Percentiles rank a stretch among this genome's conserved stretches.
Evolutionary conservation across 2,113 vertebrate species (phyloP).

Genomic region (Nibea albiflora): DNA sequence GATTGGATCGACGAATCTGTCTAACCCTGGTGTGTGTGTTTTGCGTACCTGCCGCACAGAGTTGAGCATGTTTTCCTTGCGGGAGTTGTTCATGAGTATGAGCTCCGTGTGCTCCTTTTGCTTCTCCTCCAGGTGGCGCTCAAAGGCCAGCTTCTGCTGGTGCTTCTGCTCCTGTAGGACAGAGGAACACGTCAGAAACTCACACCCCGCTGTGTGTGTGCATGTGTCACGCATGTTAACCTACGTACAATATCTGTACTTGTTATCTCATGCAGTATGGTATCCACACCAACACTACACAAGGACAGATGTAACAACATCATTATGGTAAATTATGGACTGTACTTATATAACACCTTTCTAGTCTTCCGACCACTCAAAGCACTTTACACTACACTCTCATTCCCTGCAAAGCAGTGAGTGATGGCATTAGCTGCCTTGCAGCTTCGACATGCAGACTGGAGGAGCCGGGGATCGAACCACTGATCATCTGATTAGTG

Average conservation of each 20-base stretch:
- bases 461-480: no score
- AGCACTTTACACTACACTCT: no score
- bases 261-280: neutral
- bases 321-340: neutral
- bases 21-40: no score
- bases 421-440: no score
- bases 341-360: no score
- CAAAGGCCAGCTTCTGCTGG: slow-evolving; percentile 92
- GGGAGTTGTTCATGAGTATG: slow-evolving; percentile 84
- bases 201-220: neutral
- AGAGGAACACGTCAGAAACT: neutral
- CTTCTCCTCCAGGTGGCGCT: slow-evolving; percentile 86
- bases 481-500: no score
- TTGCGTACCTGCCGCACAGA: slow-evolving; percentile 88
- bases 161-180: slow-evolving; percentile 88
- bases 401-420: no score
- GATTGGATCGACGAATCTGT: neutral
- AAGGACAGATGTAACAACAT: neutral
- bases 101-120: slow-evolving; percentile 91
- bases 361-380: no score
- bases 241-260: neutral
- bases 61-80: slow-evolving; percentile 91
- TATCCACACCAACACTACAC: neutral
- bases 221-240: no score
- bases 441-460: no score